A percentile compares a stretch with the other conserved stretches of the same genome.
Conservation (phyloP, 2,113 vertebrate species). For the Prionailurus bengalensis region DNA sequence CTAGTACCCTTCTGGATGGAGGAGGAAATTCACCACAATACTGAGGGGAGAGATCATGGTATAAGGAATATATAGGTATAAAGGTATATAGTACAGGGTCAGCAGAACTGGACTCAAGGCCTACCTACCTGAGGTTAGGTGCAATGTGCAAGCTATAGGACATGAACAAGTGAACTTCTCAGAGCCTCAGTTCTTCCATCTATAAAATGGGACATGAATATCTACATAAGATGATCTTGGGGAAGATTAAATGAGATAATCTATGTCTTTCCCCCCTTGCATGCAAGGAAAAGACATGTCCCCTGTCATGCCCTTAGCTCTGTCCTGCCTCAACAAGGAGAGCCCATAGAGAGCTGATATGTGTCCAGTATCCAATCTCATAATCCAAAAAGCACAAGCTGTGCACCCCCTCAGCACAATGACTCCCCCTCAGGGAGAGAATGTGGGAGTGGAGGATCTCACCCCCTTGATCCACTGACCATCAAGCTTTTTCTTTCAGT, state of each 20-base stretch:
- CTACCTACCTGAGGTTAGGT: background rate
- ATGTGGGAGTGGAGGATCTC: background rate
- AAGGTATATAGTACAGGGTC: background rate
- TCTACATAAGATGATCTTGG: background rate
- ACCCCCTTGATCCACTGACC: background rate
- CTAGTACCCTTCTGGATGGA: background rate
- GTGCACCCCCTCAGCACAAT: background rate
- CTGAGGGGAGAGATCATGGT: background rate
- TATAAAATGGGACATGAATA: background rate
- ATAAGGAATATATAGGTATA: background rate
- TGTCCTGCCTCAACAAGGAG: background rate
- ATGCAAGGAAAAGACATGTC: background rate
- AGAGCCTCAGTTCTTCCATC: background rate
- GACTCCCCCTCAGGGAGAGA: background rate
- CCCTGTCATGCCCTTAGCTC: background rate
- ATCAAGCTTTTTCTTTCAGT: background rate
- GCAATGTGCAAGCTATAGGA: background rate
- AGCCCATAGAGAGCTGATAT: background rate
- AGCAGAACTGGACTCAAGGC: background rate
- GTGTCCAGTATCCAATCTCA: background rate
- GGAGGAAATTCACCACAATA: background rate
- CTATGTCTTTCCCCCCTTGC: background rate
- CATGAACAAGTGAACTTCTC: background rate
- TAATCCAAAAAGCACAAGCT: background rate
- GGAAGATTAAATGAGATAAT: background rate